Percentiles rank a stretch among this genome's conserved stretches.
phyloP scores from a whole-genome alignment of 1,140 invertebrate species.

The Drosophila nigromelanica region DNA sequence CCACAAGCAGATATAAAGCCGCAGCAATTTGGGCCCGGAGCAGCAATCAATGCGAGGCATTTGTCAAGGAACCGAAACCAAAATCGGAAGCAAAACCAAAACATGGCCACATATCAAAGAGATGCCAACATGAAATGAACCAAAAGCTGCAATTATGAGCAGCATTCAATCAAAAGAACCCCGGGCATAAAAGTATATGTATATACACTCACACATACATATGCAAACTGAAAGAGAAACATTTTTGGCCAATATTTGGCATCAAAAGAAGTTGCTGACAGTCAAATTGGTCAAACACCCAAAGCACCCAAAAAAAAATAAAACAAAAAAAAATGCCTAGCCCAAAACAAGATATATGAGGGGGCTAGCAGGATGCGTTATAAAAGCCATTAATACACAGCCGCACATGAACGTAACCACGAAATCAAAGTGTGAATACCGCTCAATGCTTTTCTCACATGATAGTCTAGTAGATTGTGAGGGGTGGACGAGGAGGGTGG shows the following conservation, averaged over 20 bases:
- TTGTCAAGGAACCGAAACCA: conserved; percentile 42
- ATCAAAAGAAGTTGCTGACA: conserved; percentile 61
- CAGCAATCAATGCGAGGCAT: conserved; percentile 60
- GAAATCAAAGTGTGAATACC: conserved; percentile 75
- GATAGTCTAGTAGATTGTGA: conserved; percentile 13
- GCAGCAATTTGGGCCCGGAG: conserved; percentile 19
- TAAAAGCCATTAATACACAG: conserved; percentile 75
- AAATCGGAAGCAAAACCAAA: conserved; percentile 18
- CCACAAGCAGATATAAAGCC: conserved; percentile 7
- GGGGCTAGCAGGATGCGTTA: conserved; percentile 59
- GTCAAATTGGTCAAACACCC: conserved; percentile 66
- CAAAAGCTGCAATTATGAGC: conserved; percentile 71
- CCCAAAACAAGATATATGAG: conserved; percentile 37
- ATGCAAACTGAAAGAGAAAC: conserved; percentile 18
- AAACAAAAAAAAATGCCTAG: conserved; percentile 7
- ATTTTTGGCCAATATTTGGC: conserved; percentile 40
- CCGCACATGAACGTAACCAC: conserved; percentile 24
- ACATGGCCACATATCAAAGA: conserved; percentile 36
- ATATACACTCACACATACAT: conserved; percentile 1
- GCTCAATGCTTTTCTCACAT: conserved; percentile 51
- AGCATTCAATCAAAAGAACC: conserved; percentile 68
- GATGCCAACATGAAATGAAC: conserved; percentile 59
- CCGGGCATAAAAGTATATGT: conserved; percentile 16
- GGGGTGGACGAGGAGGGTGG: neutral
- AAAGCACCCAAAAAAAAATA: neutral